phyloP scores from a whole-genome alignment of 2,113 vertebrate species.

The Xyliphius kryptos region DNA sequence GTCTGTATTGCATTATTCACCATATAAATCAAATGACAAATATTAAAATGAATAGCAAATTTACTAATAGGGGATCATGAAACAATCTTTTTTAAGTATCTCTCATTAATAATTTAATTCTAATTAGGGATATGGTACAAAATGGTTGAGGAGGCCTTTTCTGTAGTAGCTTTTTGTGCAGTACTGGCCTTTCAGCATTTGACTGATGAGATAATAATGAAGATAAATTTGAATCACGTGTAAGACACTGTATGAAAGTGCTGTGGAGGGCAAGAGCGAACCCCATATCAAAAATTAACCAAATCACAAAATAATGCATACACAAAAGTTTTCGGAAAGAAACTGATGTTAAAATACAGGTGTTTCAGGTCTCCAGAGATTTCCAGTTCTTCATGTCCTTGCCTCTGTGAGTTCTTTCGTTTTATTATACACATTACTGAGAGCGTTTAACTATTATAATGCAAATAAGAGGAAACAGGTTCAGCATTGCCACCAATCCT shows the following conservation, averaged over 20 bases:
- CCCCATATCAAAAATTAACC: background rate
- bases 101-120: conserved; percentile 91
- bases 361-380: too few relatives aligned
- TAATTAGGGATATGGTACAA: conserved; percentile 75
- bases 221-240: conserved; percentile 43
- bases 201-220: conserved; percentile 50
- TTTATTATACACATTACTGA: too few relatives aligned
- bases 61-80: conserved; percentile 86
- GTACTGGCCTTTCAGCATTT: conserved; percentile 35
- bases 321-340: too few relatives aligned
- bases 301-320: too few relatives aligned
- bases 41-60: conserved; percentile 93
- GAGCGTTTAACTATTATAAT: too few relatives aligned
- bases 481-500: too few relatives aligned
- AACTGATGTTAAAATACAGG: too few relatives aligned
- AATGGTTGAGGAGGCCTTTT: conserved; percentile 22
- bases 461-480: too few relatives aligned
- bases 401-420: too few relatives aligned
- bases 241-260: conserved; percentile 13
- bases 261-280: conserved; percentile 2
- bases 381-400: too few relatives aligned
- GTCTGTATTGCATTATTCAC: conserved; percentile 86
- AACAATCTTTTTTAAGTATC: conserved; percentile 86
- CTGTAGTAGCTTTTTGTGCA: conserved; percentile 46
- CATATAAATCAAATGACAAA: conserved; percentile 90